Percentiles rank a stretch among this genome's conserved stretches.
Evolutionary conservation across 1,140 invertebrate genomes (phyloP).

Genomic region (Gyrodactylus salaris): DNA sequence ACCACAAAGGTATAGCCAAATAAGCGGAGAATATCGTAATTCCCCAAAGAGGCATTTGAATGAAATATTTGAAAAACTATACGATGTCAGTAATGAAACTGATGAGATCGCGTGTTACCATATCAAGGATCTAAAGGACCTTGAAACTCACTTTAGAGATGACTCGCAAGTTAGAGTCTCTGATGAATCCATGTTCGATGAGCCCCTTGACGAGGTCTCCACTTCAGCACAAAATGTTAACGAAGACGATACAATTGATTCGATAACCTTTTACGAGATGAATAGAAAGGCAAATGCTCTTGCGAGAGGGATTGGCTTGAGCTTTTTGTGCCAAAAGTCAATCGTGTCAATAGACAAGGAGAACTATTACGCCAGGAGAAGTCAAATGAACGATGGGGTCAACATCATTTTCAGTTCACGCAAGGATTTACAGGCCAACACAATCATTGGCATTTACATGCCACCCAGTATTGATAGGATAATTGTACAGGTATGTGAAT

Average conservation of each 20-base stretch:
- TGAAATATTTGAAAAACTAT: not conserved
- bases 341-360: not conserved
- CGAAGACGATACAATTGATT: too few relatives aligned
- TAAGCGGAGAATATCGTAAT: too few relatives aligned
- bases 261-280: not conserved
- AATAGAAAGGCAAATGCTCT: not conserved
- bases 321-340: not conserved
- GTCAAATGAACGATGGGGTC: not conserved
- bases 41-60: too few relatives aligned
- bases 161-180: too few relatives aligned
- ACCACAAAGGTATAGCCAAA: too few relatives aligned
- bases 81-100: not conserved
- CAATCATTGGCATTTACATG: not conserved
- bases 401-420: not conserved
- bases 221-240: too few relatives aligned
- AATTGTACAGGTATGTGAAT: not conserved
- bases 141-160: not conserved
- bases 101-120: not conserved
- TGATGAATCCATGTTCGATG: too few relatives aligned
- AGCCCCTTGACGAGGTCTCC: too few relatives aligned
- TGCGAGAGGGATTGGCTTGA: not conserved
- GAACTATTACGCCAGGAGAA: not conserved
- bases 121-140: not conserved
- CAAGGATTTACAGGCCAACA: not conserved
- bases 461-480: not conserved